These are phyloP conservation scores for Cylloceria caligata DNA, from an alignment of 2,888 invertebrate species.

Conservation along the genomic window DNA sequence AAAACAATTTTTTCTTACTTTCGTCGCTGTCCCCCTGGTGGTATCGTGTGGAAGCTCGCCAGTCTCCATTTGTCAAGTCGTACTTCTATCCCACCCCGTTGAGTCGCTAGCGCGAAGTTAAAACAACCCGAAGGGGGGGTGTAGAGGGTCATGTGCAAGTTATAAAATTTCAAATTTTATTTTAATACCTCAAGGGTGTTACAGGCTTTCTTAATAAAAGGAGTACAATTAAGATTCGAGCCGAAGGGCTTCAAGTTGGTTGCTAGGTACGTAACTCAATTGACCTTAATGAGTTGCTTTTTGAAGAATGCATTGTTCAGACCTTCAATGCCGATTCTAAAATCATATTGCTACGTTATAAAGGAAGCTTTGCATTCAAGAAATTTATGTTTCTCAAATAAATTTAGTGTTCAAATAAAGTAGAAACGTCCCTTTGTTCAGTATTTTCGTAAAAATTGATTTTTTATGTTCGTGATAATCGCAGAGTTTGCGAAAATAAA, in stretches of 20 bases:
- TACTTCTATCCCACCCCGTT: background rate
- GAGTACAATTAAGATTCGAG: background rate
- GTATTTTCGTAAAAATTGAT: too few relatives aligned
- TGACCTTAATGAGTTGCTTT: too few relatives aligned
- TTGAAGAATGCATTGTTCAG: too few relatives aligned
- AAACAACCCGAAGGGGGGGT: background rate
- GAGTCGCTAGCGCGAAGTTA: background rate
- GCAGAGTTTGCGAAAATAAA: too few relatives aligned
- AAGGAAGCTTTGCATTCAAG: too few relatives aligned
- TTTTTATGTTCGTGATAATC: too few relatives aligned
- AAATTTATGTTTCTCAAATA: too few relatives aligned
- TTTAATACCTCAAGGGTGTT: background rate
- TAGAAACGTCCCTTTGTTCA: too few relatives aligned
- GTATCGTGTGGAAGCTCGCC: background rate
- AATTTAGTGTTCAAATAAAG: too few relatives aligned
- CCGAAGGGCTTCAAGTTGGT: background rate
- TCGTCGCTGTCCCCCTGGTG: conserved; percentile 65
- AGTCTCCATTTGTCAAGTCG: background rate
- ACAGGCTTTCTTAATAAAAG: background rate
- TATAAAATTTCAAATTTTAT: background rate
- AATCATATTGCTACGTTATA: too few relatives aligned
- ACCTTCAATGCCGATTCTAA: too few relatives aligned
- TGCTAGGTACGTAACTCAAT: too few relatives aligned
- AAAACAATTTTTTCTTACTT: conserved; percentile 44
- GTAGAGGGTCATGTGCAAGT: background rate